phyloP scores from a whole-genome alignment of 2,888 invertebrate genomes.

The Orchesella flavescens region DNA sequence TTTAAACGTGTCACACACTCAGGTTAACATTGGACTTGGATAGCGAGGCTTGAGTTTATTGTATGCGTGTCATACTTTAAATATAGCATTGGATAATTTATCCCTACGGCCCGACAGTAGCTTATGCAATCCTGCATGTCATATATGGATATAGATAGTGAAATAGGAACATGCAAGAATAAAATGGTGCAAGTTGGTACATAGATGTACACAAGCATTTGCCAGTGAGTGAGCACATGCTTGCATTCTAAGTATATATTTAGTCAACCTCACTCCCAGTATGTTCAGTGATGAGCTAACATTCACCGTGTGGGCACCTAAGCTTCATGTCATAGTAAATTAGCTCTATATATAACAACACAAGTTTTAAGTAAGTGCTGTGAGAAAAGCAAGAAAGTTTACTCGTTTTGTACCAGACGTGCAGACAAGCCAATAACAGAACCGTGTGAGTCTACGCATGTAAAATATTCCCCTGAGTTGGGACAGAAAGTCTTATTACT shows the following conservation, averaged over 20 bases:
- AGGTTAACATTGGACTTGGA: too few species aligned
- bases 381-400: conserved; percentile 33
- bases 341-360: not conserved
- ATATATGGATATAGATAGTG: not conserved
- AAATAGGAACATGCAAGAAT: conserved; percentile 34
- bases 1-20: too few species aligned
- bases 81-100: too few species aligned
- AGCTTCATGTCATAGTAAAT: conserved; percentile 23
- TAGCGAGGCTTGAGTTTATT: too few species aligned
- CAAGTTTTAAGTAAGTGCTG: conserved; percentile 28
- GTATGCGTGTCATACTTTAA: too few species aligned
- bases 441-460: conserved; percentile 50
- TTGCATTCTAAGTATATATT: conserved; percentile 41
- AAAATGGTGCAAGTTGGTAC: too few species aligned
- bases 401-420: conserved; percentile 58
- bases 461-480: not conserved
- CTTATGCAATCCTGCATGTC: not conserved
- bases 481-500: not conserved
- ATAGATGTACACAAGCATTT: too few species aligned
- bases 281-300: conserved; percentile 65
- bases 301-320: conserved; percentile 56
- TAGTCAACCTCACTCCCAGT: conserved; percentile 32
- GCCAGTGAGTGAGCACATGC: not conserved
- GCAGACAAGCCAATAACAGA: conserved; percentile 56
- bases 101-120: not conserved